A percentile compares a stretch with the other conserved stretches of the same genome.
These are phyloP conservation scores for Ophiodon elongatus DNA, from an alignment of 2,113 vertebrate species.

Conservation along the genomic window DNA sequence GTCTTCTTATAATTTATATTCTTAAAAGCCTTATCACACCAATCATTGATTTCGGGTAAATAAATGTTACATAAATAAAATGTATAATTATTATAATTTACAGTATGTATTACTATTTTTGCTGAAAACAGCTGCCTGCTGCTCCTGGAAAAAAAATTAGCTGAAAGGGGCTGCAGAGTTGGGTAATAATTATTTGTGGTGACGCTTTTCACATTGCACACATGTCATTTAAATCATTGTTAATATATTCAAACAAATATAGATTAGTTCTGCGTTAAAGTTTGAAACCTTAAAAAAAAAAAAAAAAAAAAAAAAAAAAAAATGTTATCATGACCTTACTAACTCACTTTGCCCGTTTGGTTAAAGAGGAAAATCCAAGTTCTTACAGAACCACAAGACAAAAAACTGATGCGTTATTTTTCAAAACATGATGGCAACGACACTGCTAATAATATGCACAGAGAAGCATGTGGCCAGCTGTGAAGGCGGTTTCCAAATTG, in stretches of 20 bases:
- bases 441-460: neutral
- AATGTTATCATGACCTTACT: too few species aligned
- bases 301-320: neutral
- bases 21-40: neutral
- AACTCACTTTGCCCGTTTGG: neutral
- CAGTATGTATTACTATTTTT: neutral
- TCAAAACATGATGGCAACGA: neutral
- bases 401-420: neutral
- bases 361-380: neutral
- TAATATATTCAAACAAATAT: neutral
- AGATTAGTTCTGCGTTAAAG: neutral
- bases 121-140: neutral
- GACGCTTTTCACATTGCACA: neutral
- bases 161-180: neutral
- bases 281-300: neutral
- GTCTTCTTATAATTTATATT: neutral
- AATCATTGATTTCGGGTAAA: neutral
- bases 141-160: neutral
- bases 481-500: conserved; percentile 1
- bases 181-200: neutral
- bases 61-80: neutral
- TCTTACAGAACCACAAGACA: neutral
- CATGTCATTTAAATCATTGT: neutral
- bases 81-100: neutral
- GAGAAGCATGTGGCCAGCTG: conserved; percentile 26